Conservation (phyloP, 1,140 invertebrate species). For the Hyles vespertilio region DNA sequence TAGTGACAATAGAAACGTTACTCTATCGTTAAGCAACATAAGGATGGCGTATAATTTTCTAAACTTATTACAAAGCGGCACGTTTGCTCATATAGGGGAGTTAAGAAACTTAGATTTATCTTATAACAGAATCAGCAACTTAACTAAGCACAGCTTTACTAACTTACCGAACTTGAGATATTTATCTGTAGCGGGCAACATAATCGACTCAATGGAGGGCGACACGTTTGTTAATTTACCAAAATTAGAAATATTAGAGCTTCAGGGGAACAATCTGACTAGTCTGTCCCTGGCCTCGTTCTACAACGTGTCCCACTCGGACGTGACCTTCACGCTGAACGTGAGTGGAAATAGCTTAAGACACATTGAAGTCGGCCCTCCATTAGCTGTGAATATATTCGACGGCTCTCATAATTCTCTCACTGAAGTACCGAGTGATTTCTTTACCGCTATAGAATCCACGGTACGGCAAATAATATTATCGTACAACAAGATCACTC, state of each 20-base stretch:
- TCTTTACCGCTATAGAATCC: constrained; percentile 78
- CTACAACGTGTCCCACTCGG: constrained; percentile 78
- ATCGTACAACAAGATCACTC: constrained; percentile 84
- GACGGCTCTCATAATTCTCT: constrained; percentile 84
- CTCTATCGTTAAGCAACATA: constrained; percentile 86
- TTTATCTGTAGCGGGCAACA: constrained; percentile 82
- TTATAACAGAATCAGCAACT: constrained; percentile 81
- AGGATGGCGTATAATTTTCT: constrained; percentile 86
- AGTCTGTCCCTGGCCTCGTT: constrained; percentile 82
- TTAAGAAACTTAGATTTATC: constrained; percentile 83
- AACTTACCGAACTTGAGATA: constrained; percentile 82
- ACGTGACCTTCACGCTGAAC: constrained; percentile 80
- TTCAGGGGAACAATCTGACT: constrained; percentile 83
- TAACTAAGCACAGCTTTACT: constrained; percentile 78
- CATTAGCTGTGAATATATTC: constrained; percentile 80
- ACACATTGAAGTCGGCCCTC: constrained; percentile 76
- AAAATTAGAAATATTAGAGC: constrained; percentile 81
- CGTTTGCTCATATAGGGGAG: constrained; percentile 79
- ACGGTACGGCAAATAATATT: constrained; percentile 81
- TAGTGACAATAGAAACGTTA: constrained; percentile 81
- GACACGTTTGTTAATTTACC: constrained; percentile 82
- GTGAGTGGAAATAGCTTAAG: constrained; percentile 82
- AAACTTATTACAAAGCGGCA: constrained; percentile 77
- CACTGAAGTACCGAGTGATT: constrained; percentile 79
- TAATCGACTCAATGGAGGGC: constrained; percentile 78